Conservation (phyloP, 1,140 invertebrate species). For the Anastatus disparis region DNA sequence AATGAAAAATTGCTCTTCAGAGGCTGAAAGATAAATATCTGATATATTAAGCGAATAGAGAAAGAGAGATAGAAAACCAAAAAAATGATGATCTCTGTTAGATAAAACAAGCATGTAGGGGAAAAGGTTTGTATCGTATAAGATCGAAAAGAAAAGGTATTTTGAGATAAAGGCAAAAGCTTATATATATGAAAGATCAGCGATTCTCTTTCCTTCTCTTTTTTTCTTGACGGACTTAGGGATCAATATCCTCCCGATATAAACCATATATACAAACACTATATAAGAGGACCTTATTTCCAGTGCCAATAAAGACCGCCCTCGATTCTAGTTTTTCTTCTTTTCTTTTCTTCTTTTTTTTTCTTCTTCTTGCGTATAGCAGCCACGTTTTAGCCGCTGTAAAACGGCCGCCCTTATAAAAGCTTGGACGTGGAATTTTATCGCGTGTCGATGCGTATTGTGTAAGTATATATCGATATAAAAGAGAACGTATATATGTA, state of each 20-base stretch:
- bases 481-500: too few relatives aligned
- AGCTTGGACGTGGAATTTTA: constrained; percentile 63
- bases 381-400: too few relatives aligned
- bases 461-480: not conserved
- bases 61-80: too few relatives aligned
- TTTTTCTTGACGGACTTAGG: constrained; percentile 66
- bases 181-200: constrained; percentile 58
- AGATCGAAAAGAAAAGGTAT: constrained; percentile 35
- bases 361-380: not conserved
- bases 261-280: constrained; percentile 65
- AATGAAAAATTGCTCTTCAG: constrained; percentile 6
- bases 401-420: too few relatives aligned
- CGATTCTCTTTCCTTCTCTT: too few relatives aligned
- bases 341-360: constrained; percentile 46
- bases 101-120: constrained; percentile 18
- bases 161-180: constrained; percentile 25
- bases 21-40: constrained; percentile 12
- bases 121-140: constrained; percentile 1
- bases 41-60: constrained; percentile 17
- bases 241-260: constrained; percentile 68
- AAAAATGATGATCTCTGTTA: constrained; percentile 25
- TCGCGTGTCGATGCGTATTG: constrained; percentile 55
- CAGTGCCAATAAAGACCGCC: constrained; percentile 66
- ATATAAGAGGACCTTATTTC: constrained; percentile 63
- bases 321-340: too few relatives aligned